Conservation (phyloP, 2,888 invertebrate species). For the Brachyptera putata region DNA sequence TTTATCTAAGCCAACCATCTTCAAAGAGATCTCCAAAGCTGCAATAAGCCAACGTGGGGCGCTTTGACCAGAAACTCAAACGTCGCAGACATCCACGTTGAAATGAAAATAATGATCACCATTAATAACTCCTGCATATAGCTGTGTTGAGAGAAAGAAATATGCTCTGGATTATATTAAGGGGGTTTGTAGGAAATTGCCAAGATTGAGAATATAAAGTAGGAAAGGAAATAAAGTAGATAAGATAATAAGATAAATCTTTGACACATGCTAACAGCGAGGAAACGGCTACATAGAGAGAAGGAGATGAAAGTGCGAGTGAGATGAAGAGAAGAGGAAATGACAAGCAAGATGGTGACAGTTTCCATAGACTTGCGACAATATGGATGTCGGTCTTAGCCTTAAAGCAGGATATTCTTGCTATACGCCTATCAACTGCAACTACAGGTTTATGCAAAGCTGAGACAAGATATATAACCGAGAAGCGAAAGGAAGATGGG, state of each 20-base stretch:
- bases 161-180: conserved; percentile 12
- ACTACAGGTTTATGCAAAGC: background rate
- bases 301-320: conserved; percentile 7
- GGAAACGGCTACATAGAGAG: conserved; percentile 1
- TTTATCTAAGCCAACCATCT: no score
- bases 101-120: conserved; percentile 4
- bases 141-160: conserved; percentile 17
- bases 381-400: conserved; percentile 10
- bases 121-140: conserved; percentile 14
- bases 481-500: background rate
- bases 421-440: background rate
- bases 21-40: no score
- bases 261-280: conserved; percentile 8
- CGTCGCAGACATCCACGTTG: no score
- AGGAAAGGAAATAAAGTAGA: conserved; percentile 23
- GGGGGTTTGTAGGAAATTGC: conserved; percentile 16
- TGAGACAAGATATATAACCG: conserved; percentile 2
- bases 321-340: no score
- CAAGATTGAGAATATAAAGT: conserved; percentile 20
- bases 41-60: no score
- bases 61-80: no score
- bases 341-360: conserved; percentile 16
- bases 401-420: background rate
- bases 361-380: background rate
- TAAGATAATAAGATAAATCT: conserved; percentile 22